phyloP scores from a whole-genome alignment of 92 coral and sea anemone genomes.

The Siderastrea siderea region DNA sequence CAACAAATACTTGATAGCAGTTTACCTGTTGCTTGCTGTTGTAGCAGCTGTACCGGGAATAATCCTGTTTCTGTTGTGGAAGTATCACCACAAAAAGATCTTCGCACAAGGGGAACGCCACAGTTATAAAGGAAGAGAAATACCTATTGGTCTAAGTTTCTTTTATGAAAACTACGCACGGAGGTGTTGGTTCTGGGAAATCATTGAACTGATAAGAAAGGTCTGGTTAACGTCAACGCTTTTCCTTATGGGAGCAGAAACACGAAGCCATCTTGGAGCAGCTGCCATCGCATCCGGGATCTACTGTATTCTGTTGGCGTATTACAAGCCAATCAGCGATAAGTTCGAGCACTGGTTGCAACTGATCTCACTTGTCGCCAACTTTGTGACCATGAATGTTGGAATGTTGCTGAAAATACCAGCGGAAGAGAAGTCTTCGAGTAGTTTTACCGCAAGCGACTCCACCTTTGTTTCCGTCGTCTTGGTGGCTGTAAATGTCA shows the following conservation, averaged over 20 bases:
- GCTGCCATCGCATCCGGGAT: constrained; percentile 61
- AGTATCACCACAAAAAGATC: constrained; percentile 22
- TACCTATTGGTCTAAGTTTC: constrained; percentile 62
- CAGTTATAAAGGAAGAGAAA: constrained; percentile 25
- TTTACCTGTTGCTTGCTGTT: constrained; percentile 12
- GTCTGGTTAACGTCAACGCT: constrained; percentile 49
- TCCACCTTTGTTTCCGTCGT: constrained; percentile 50
- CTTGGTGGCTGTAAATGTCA: constrained; percentile 56
- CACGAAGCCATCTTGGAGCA: constrained; percentile 59
- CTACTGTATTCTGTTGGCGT: constrained; percentile 66
- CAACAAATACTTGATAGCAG: constrained; percentile 39
- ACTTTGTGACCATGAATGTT: constrained; percentile 58
- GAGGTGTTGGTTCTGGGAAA: constrained; percentile 78
- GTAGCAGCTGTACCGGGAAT: constrained; percentile 16
- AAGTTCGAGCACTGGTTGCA: constrained; percentile 79
- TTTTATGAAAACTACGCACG: constrained; percentile 68
- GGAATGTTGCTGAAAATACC: constrained; percentile 79
- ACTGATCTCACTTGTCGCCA: constrained; percentile 58
- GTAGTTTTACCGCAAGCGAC: constrained; percentile 42
- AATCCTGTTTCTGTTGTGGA: constrained; percentile 35
- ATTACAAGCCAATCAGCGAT: constrained; percentile 63
- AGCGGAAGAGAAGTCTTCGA: constrained; percentile 39
- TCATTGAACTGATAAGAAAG: constrained; percentile 60
- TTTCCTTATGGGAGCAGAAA: constrained; percentile 65
- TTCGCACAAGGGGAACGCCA: background rate